Conservation (phyloP, 2,797 vertebrate species). For the Tarsius wallacei region DNA sequence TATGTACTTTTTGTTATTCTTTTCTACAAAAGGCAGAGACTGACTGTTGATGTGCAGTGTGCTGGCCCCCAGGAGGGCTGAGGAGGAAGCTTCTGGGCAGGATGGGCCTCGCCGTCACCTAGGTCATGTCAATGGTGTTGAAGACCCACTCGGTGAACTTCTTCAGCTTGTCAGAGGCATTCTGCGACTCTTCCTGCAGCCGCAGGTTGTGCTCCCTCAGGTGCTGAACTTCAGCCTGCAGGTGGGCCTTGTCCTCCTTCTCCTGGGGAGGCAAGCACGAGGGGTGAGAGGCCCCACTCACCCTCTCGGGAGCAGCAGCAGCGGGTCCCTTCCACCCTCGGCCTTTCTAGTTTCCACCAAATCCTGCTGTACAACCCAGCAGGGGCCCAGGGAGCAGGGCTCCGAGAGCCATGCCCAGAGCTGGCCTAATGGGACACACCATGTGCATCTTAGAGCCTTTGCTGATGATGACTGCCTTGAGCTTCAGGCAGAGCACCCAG, state of each 20-base stretch:
- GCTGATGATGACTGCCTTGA: background rate
- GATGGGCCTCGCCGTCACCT: constrained; percentile 78
- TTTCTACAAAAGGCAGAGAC: constrained; percentile 92
- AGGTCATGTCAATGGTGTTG: constrained; percentile 99
- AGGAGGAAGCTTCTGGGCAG: constrained; percentile 61
- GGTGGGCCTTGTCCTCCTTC: constrained; percentile 96
- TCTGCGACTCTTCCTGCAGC: constrained; percentile 98
- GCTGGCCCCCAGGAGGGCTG: constrained; percentile 85
- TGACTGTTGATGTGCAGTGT: constrained; percentile 90
- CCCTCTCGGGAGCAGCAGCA: no score
- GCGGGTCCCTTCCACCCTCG: no score
- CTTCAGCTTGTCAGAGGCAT: constrained; percentile 97
- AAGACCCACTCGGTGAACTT: constrained; percentile 99
- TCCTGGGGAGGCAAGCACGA: constrained; percentile 90
- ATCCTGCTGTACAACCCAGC: no score
- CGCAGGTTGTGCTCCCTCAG: constrained; percentile 97
- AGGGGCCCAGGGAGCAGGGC: background rate
- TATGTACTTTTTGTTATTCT: constrained; percentile 89
- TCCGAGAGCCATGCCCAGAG: background rate
- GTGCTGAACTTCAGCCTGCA: constrained; percentile 97
- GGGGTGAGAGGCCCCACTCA: no score
- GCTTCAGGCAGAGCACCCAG: background rate
- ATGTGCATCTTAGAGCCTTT: background rate
- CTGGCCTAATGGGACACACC: no score
- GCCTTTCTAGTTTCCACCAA: no score